A percentile compares a stretch with the other conserved stretches of the same genome.
phyloP scores from a whole-genome alignment of 2,113 vertebrate species.

The Calyptomena viridis region DNA sequence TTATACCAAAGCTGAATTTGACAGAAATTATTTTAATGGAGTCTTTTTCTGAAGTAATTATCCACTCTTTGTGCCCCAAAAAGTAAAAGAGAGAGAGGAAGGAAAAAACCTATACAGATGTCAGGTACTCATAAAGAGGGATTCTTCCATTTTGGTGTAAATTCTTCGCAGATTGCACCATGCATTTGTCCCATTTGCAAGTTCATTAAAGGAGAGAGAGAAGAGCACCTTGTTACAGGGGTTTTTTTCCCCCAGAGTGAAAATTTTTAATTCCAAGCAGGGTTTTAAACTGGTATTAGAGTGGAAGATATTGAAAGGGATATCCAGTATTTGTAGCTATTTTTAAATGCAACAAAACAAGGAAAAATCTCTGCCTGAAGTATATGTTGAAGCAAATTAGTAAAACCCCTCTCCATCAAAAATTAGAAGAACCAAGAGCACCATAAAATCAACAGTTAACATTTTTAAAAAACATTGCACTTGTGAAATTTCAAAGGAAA shows the following conservation, averaged over 20 bases:
- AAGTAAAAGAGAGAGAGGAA: background rate
- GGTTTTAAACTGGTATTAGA: background rate
- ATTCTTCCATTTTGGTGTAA: background rate
- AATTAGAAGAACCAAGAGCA: background rate
- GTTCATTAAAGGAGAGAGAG: background rate
- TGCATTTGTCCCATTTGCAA: background rate
- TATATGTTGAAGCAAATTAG: background rate
- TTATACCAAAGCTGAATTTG: background rate
- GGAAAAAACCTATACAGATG: background rate
- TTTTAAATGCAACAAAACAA: background rate
- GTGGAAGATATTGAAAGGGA: background rate
- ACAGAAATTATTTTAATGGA: background rate
- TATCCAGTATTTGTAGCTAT: background rate
- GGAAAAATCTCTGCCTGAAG: background rate
- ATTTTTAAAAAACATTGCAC: background rate
- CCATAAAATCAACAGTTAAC: background rate
- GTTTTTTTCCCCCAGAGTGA: background rate
- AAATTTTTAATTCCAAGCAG: background rate
- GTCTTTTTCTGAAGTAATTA: background rate
- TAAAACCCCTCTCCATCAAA: background rate
- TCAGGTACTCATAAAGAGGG: background rate
- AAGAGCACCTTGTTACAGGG: background rate
- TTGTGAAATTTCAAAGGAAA: constrained; percentile 5
- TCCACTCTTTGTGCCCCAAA: background rate
- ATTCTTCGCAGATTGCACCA: background rate